phyloP scores from a whole-genome alignment of 2,113 vertebrate genomes.

The Vanacampus margaritifer region DNA sequence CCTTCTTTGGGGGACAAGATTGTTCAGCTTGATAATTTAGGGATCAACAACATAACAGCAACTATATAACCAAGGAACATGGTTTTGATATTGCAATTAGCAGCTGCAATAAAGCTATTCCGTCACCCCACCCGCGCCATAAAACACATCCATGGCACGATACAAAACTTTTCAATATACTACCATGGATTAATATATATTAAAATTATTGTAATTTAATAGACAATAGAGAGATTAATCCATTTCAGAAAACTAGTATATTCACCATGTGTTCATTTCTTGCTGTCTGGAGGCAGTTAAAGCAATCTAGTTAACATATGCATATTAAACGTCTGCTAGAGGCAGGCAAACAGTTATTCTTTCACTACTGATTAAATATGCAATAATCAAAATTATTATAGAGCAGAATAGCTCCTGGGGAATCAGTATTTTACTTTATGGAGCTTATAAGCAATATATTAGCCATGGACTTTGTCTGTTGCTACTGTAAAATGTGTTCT shows the following conservation, averaged over 20 bases:
- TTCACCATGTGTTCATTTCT: background rate
- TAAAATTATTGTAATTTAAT: background rate
- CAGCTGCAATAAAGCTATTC: no score
- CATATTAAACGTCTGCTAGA: slow-evolving; percentile 30
- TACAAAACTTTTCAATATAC: background rate
- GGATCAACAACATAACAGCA: no score
- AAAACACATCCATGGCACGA: background rate
- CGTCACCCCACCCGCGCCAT: no score
- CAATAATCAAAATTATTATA: slow-evolving; percentile 31
- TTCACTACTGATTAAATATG: slow-evolving; percentile 34
- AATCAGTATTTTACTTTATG: slow-evolving; percentile 14
- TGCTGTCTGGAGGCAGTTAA: slow-evolving; percentile 1
- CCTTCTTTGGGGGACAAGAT: no score
- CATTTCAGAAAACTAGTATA: background rate
- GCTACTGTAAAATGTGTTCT: slow-evolving; percentile 1
- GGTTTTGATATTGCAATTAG: no score
- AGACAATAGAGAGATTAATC: background rate
- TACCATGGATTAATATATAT: background rate
- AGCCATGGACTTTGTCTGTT: background rate
- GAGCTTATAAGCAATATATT: background rate
- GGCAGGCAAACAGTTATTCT: slow-evolving; percentile 37
- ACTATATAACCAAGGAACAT: no score
- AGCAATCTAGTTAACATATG: slow-evolving; percentile 18
- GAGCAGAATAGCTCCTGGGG: slow-evolving; percentile 27
- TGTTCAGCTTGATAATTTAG: no score